Conservation (phyloP, 1,140 invertebrate genomes). For the Ylistrum balloti region DNA sequence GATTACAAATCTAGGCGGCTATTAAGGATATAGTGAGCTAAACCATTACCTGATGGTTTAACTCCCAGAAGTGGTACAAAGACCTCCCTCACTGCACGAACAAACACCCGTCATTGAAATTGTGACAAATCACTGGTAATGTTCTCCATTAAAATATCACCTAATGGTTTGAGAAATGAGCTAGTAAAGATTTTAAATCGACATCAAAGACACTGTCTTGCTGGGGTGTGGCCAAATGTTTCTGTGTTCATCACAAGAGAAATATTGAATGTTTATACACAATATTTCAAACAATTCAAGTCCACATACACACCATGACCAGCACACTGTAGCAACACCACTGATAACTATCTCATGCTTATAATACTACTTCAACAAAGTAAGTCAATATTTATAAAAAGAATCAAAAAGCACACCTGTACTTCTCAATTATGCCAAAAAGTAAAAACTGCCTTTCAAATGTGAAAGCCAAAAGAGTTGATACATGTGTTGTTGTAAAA, state of each 20-base stretch:
- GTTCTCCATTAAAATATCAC: neutral
- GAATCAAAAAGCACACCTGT: neutral
- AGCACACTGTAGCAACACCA: neutral
- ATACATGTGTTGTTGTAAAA: neutral
- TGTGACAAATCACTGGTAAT: constrained; percentile 9
- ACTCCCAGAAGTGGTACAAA: neutral
- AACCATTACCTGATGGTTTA: neutral
- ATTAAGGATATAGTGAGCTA: neutral
- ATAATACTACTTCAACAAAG: neutral
- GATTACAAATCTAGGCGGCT: neutral
- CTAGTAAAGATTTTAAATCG: constrained; percentile 12
- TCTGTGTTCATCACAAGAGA: neutral
- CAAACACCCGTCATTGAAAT: constrained; percentile 7
- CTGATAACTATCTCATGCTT: neutral
- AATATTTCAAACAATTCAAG: neutral
- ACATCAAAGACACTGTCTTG: neutral
- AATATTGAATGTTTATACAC: neutral
- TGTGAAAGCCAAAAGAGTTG: neutral
- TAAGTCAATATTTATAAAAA: neutral
- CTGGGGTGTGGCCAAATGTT: neutral
- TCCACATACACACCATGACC: neutral
- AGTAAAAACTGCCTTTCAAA: neutral
- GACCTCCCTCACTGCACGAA: constrained; percentile 27
- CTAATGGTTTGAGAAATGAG: constrained; percentile 34
- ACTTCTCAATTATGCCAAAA: constrained; percentile 12